Percentiles rank a stretch among this genome's conserved stretches.
Conservation (phyloP, 2,888 invertebrate species). For the Creontiades dilutus region DNA sequence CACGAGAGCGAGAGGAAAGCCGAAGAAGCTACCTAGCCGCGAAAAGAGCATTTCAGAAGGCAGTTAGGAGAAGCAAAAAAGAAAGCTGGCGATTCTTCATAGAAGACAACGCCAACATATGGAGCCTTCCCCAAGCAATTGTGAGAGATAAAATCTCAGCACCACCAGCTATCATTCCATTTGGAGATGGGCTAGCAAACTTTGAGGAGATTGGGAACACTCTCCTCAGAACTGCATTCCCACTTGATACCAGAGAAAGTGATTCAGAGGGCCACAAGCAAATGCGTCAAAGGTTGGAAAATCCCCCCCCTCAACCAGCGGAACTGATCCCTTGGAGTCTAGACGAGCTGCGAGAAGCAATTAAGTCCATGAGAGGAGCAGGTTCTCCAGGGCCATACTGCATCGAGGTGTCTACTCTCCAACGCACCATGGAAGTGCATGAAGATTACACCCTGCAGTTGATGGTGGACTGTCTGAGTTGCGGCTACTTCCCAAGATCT, state of each 20-base stretch:
- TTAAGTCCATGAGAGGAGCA: too few relatives aligned
- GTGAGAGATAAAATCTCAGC: constrained; percentile 15
- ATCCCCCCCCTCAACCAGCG: too few relatives aligned
- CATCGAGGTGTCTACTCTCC: too few relatives aligned
- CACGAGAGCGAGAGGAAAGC: too few relatives aligned
- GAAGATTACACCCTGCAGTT: neutral
- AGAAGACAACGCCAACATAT: neutral
- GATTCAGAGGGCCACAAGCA: too few relatives aligned
- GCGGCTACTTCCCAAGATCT: constrained; percentile 46
- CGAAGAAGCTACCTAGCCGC: neutral
- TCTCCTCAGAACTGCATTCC: neutral
- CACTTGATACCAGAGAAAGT: neutral
- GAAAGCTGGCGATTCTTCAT: constrained; percentile 21
- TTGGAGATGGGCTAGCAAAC: neutral
- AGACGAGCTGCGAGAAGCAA: too few relatives aligned
- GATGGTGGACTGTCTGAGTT: constrained; percentile 24
- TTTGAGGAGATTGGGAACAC: neutral
- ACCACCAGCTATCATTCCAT: constrained; percentile 39
- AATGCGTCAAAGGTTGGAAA: too few relatives aligned
- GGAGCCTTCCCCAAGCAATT: neutral
- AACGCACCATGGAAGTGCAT: too few relatives aligned
- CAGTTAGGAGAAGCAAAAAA: neutral
- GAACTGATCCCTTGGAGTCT: too few relatives aligned
- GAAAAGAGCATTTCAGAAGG: neutral
- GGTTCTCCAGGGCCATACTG: too few relatives aligned